Percentiles rank a stretch among this genome's conserved stretches.
Conservation (phyloP, 2,797 vertebrate species). For the Sebastiscus albofasciatus region DNA sequence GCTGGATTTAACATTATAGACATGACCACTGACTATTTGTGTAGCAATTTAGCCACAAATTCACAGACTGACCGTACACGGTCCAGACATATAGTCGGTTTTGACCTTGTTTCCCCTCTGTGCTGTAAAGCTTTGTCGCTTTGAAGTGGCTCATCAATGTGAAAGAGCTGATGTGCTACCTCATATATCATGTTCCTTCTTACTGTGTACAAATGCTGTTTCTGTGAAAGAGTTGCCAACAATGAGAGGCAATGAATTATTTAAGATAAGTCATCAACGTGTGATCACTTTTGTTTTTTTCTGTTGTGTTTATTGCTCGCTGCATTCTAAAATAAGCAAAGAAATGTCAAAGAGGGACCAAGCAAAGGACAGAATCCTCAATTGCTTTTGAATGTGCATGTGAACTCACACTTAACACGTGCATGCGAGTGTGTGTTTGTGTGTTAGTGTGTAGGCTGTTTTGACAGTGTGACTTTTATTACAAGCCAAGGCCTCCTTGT, state of each 20-base stretch:
- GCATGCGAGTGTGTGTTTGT: background rate
- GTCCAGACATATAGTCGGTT: too few species aligned
- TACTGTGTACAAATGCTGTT: background rate
- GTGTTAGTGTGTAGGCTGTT: slow-evolving; percentile 3
- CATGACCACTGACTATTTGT: too few species aligned
- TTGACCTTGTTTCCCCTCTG: background rate
- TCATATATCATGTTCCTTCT: background rate
- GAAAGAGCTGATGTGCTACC: background rate
- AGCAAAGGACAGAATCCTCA: slow-evolving; percentile 36
- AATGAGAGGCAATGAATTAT: slow-evolving; percentile 25
- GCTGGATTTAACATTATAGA: too few species aligned
- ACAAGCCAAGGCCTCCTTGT: slow-evolving; percentile 46
- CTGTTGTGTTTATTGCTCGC: background rate
- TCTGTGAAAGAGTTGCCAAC: background rate
- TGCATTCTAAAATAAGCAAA: background rate
- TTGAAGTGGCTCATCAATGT: background rate
- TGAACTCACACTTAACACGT: background rate
- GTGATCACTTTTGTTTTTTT: slow-evolving; percentile 1
- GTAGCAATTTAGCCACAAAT: too few species aligned
- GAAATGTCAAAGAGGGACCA: slow-evolving; percentile 36
- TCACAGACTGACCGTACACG: too few species aligned
- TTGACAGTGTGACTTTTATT: slow-evolving; percentile 56
- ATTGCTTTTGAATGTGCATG: background rate
- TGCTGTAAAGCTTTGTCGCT: background rate
- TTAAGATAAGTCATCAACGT: slow-evolving; percentile 27